Base-by-base conservation (phyloP, 2,888 invertebrate genomes). In the Altica lythri region DNA sequence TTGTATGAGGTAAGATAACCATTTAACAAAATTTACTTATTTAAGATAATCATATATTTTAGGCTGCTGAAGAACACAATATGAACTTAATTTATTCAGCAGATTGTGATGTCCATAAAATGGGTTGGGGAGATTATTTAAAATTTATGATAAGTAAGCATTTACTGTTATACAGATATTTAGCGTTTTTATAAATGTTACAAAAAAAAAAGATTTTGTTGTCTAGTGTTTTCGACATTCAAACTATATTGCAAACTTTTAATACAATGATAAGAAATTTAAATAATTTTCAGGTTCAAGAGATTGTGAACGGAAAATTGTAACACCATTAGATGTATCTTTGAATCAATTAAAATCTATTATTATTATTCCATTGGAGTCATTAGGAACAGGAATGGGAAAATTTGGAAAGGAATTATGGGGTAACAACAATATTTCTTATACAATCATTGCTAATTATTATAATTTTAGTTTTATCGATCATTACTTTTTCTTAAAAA, bases 1-100 rank as follows among this genome's bases (percentile, higher is more conserved):
- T 35, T 67, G 27, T 35, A 57, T 34, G 55, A 67, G 64, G 67
- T 67, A 58, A 47, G 58, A 17, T 10, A 18, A 16, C 12, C 10
- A 22, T 32, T 27, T 17, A 12, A 37, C 4, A 22, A 27, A 14
- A 42, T 35, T 13, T 35, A 8, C 46, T 22, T n/a, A 47, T 19
- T 32, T 49, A 37, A 14, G 16, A 8, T 4, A 42, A 30, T 42
- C 12, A 40, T 13, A 6, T 22, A 9, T 55, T 64, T 37, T 42
- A 67, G 67, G 63, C 61, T 37, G 60, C 60, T 29, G 62, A 64
- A 37, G 55, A 63, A 35, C 62, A 67, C 48, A 67, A 67, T 50
- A 45, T 60, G 38, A 42, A 55, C 8, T 29, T 67, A 18, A 19
- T 42, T 8, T 67, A 63, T 53, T 57, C 65, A 10, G 3, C 42